These are phyloP conservation scores for Ptilorrhoa leucosticta DNA, from an alignment of 2,113 vertebrate genomes.

Conservation along the genomic window DNA sequence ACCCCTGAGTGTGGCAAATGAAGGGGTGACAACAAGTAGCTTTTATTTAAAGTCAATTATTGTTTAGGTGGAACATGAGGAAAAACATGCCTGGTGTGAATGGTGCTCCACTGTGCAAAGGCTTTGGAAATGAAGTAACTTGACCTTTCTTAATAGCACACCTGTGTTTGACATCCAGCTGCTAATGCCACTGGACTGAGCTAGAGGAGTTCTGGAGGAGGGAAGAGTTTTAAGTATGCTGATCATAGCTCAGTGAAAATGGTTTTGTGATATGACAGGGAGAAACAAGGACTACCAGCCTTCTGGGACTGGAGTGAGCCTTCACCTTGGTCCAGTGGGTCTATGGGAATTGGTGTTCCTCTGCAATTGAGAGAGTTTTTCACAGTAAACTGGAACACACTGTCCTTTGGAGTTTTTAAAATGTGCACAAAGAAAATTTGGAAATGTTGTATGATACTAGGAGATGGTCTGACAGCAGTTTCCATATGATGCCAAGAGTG, in stretches of 20 bases:
- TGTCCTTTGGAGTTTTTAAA: neutral
- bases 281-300: neutral
- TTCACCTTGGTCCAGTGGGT: neutral
- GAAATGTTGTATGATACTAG: neutral
- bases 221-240: neutral
- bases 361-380: neutral
- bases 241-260: neutral
- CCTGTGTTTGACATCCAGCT: neutral
- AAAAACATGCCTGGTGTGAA: neutral
- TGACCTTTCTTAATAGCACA: neutral
- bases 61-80: neutral
- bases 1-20: neutral
- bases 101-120: neutral
- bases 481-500: neutral
- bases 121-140: neutral
- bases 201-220: neutral
- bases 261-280: neutral
- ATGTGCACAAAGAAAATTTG: neutral
- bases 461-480: neutral
- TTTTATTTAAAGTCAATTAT: neutral
- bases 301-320: neutral
- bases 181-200: neutral
- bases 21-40: neutral
- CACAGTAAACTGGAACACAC: neutral
- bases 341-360: neutral